These are phyloP conservation scores for Sinocyclocheilus rhinocerous DNA, from an alignment of 2,113 vertebrate species.

Conservation along the genomic window DNA sequence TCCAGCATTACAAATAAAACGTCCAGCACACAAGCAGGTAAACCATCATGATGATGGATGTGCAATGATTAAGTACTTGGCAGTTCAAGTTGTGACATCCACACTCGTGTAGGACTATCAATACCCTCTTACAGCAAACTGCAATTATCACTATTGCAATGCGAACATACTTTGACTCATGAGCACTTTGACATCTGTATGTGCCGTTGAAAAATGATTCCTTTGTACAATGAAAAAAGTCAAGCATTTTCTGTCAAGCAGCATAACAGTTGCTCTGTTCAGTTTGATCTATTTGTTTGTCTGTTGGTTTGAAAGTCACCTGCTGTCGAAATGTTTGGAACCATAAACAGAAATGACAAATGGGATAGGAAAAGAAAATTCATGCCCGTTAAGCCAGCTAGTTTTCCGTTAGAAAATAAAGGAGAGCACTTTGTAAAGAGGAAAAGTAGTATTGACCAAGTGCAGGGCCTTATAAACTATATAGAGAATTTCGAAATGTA, in stretches of 20 bases:
- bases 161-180: neutral
- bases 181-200: neutral
- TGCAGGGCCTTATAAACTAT: slow-evolving; percentile 44
- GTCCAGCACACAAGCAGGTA: neutral
- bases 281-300: slow-evolving; percentile 31
- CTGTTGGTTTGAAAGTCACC: slow-evolving; percentile 26
- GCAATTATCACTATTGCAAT: slow-evolving; percentile 1
- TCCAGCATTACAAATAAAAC: neutral
- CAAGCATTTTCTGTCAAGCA: neutral
- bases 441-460: slow-evolving; percentile 55
- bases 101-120: neutral
- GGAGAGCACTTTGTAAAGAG: slow-evolving; percentile 33
- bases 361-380: neutral
- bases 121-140: neutral
- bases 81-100: neutral
- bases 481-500: slow-evolving; percentile 45
- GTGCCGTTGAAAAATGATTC: neutral
- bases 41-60: slow-evolving; percentile 7
- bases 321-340: slow-evolving; percentile 8
- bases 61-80: neutral
- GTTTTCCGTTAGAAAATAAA: slow-evolving; percentile 34
- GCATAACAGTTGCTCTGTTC: neutral
- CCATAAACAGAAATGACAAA: neutral
- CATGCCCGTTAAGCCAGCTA: neutral
- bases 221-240: slow-evolving; percentile 3